Conservation (phyloP, 1,140 invertebrate genomes). For the Drosophila kurseongensis region DNA sequence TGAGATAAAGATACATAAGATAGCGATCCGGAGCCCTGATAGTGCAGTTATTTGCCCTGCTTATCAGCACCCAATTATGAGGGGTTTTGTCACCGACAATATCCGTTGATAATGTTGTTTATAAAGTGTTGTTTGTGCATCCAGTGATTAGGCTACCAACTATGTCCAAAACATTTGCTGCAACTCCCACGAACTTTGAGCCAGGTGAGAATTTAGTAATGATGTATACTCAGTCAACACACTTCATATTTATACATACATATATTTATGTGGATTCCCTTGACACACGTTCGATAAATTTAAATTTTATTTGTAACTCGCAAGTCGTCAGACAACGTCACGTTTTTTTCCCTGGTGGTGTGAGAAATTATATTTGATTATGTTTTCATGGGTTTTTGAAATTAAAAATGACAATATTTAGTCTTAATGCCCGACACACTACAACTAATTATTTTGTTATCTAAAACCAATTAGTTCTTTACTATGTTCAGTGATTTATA, state of each 20-base stretch:
- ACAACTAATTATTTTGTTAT: neutral
- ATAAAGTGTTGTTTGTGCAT: slow-evolving; percentile 11
- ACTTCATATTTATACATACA: slow-evolving; percentile 2
- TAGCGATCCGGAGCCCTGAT: slow-evolving; percentile 8
- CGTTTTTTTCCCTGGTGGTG: slow-evolving; percentile 15
- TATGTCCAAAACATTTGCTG: slow-evolving; percentile 19
- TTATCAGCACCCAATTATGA: slow-evolving; percentile 43
- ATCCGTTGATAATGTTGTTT: slow-evolving; percentile 9
- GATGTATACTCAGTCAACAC: too few relatives aligned
- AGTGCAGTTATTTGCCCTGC: slow-evolving; percentile 21
- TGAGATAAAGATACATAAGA: slow-evolving; percentile 6
- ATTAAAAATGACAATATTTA: too few relatives aligned
- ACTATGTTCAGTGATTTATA: neutral
- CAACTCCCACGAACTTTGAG: slow-evolving; percentile 40
- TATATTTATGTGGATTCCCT: slow-evolving; percentile 15
- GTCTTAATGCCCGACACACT: neutral
- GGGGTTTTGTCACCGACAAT: slow-evolving; percentile 14
- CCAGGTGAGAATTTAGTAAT: neutral
- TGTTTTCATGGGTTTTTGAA: too few relatives aligned
- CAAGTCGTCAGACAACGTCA: slow-evolving; percentile 27
- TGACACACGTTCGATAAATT: slow-evolving; percentile 21
- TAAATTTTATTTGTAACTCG: slow-evolving; percentile 20
- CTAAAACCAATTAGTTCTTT: neutral
- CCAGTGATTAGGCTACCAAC: slow-evolving; percentile 47
- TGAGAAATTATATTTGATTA: neutral